Evolutionary conservation across 2,797 vertebrate genomes (phyloP).

Genomic region (Myotis pilosus): DNA sequence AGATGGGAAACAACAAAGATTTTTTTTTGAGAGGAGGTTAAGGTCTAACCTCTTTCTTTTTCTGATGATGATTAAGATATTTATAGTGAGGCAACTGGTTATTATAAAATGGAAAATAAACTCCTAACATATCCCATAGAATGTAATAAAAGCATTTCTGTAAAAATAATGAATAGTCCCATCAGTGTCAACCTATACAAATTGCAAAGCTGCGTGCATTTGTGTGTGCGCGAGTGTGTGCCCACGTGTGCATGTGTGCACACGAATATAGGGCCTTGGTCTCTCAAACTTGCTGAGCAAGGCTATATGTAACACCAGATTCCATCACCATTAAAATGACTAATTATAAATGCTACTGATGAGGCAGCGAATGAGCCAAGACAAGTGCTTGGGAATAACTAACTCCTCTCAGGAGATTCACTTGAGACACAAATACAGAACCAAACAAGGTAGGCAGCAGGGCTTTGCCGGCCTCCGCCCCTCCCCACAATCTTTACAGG

Average conservation of each 20-base stretch:
- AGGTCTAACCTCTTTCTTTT: not conserved
- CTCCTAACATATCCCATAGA: not conserved
- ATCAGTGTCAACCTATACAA: not conserved
- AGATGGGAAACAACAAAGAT: not conserved
- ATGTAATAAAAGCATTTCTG: not conserved
- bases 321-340: not conserved
- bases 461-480: not conserved
- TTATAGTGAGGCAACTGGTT: not conserved
- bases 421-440: not conserved
- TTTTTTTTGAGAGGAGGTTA: not conserved
- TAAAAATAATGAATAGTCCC: not conserved
- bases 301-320: not conserved
- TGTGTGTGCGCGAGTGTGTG: too few species aligned
- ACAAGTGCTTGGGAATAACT: not conserved
- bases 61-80: not conserved
- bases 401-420: not conserved
- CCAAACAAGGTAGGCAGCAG: not conserved
- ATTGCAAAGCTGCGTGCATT: not conserved
- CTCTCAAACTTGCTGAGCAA: not conserved
- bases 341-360: not conserved
- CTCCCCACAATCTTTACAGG: not conserved
- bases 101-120: conserved; percentile 27
- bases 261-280: not conserved
- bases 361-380: not conserved
- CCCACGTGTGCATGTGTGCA: fast-evolving